A percentile compares a stretch with the other conserved stretches of the same genome.
phyloP scores from a whole-genome alignment of 2,888 invertebrate genomes.

The Thumatha senex region DNA sequence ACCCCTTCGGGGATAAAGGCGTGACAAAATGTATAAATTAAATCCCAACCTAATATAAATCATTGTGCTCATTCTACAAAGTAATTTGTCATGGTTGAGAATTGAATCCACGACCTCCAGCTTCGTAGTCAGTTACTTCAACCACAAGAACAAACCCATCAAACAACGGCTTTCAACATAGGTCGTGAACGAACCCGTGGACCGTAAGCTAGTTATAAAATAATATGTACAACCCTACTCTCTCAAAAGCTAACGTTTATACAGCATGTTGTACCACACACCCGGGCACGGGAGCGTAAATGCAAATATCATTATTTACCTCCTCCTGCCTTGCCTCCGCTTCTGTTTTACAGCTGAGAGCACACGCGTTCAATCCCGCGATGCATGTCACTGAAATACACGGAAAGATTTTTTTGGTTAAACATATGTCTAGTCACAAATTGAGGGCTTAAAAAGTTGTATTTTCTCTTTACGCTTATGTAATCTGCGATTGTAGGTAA shows the following conservation, averaged over 20 bases:
- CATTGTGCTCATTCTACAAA: too few species aligned
- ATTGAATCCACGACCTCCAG: too few species aligned
- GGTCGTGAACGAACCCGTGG: too few species aligned
- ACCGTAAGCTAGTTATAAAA: too few species aligned
- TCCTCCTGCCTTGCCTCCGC: conserved; percentile 58
- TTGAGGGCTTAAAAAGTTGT: background rate
- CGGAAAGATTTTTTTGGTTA: conserved; percentile 2
- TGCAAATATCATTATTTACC: conserved; percentile 41
- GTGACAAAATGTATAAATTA: too few species aligned
- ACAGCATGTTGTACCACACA: background rate
- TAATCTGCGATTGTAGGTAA: background rate
- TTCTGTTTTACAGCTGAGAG: conserved; percentile 70
- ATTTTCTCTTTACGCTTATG: background rate
- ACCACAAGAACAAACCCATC: too few species aligned
- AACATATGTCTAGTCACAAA: background rate
- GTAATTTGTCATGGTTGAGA: too few species aligned
- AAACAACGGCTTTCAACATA: too few species aligned
- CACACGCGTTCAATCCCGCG: conserved; percentile 59
- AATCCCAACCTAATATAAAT: too few species aligned
- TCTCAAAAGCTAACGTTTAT: background rate
- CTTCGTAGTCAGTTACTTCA: too few species aligned
- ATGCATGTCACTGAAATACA: conserved; percentile 67
- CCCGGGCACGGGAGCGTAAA: background rate
- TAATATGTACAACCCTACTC: too few species aligned
- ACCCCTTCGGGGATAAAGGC: too few species aligned